Base-by-base conservation (phyloP, 2,888 invertebrate genomes). In the Nomada hirtipes region DNA sequence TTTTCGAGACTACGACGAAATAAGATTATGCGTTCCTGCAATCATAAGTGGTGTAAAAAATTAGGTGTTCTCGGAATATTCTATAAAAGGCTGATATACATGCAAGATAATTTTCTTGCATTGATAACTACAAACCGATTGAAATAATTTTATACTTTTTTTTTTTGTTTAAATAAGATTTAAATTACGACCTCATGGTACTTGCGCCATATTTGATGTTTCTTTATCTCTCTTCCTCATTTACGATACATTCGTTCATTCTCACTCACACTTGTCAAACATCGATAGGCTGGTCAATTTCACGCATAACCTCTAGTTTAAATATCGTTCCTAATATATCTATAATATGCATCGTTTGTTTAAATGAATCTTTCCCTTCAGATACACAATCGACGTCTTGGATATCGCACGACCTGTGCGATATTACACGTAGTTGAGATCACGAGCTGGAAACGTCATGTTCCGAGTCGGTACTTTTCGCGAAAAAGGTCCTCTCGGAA, bases 381-480 rank as follows among this genome's bases (percentile, higher is more conserved):
- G 65, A 76, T 85, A 83, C 81, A 88, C 76, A 78, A 78, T 83
- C 84, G 86, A 76, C 84, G 75, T 84, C 83, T 79, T 85, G 75
- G 76, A 82, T 65, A 87, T 89, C 86, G 86, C 82, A 86, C 47
- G 85, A 85, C 63, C 57, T 20, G 29, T 82, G 83, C 86, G 84
- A 82, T 82, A 86, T 86, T 88, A 90, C 77, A 81, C 84, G 73
- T 88, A 87, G 88, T 87, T 92, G 92, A 92, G 92, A 92, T 92
- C 92, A 92, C 90, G 90, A 92, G 92, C 92, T 92, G 92, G 88
- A 89, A 89, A 90, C 86, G 82, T 82, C 86, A 84, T 76, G 76
- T 85, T 81, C 85, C 84, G 80, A 85, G 69, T 57, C 76, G 79
- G 88, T n/a, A 87, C 79, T 86, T 80, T 88, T 80, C 64, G 15